Conservation (phyloP, 2,888 invertebrate species). For the Drosophila dives region DNA sequence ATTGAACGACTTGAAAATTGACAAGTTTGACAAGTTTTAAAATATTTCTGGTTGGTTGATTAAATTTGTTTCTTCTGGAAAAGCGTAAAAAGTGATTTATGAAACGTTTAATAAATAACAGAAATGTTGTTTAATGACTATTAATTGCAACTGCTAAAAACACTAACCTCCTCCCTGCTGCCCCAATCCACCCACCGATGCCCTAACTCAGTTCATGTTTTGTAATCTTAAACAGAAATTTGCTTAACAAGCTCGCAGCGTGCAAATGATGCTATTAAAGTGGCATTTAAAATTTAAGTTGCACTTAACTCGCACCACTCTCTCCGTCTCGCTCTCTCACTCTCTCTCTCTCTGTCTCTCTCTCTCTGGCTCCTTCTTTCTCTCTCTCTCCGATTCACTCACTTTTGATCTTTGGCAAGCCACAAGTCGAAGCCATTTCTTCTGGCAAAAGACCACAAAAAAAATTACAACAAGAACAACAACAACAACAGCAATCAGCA, state of each 20-base stretch:
- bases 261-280: conserved; percentile 84
- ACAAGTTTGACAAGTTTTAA: not conserved
- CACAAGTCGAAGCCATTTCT: conserved; percentile 61
- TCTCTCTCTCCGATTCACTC: conserved; percentile 27
- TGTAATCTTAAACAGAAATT: conserved; percentile 30
- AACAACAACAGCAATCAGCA: conserved; percentile 38
- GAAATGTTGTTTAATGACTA: conserved; percentile 1
- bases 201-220: not conserved
- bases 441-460: conserved; percentile 26
- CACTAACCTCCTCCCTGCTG: not conserved
- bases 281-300: conserved; percentile 83
- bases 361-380: not conserved
- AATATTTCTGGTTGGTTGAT: not conserved
- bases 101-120: not conserved
- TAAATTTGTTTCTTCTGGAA: not conserved
- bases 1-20: not conserved
- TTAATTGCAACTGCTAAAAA: conserved; percentile 10
- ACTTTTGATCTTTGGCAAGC: conserved; percentile 56
- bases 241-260: conserved; percentile 77
- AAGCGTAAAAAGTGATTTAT: not conserved
- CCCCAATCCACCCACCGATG: not conserved
- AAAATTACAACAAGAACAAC: conserved; percentile 35
- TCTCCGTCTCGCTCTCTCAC: conserved; percentile 29
- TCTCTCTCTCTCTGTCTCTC: not conserved
- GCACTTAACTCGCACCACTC: conserved; percentile 65